phyloP scores from a whole-genome alignment of 2,113 vertebrate genomes.

The Ammodytes marinus region DNA sequence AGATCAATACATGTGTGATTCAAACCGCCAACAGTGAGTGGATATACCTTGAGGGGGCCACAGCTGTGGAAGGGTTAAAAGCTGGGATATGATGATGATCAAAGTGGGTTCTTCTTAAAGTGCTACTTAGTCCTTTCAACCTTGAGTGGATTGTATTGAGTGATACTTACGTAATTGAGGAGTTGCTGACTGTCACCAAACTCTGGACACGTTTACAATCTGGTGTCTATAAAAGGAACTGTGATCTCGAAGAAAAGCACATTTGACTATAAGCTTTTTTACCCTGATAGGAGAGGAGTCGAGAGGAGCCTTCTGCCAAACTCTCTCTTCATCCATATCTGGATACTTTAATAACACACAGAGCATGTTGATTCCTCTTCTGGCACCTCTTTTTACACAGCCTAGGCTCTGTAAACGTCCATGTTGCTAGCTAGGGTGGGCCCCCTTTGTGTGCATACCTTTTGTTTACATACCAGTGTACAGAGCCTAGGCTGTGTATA shows the following conservation, averaged over 20 bases:
- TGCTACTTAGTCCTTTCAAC: conserved; percentile 57
- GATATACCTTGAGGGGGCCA: conserved; percentile 5
- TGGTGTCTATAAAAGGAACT: conserved; percentile 2
- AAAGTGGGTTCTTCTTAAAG: conserved; percentile 53
- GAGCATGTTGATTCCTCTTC: conserved; percentile 5
- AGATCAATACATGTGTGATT: conserved; percentile 52
- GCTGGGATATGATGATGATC: conserved; percentile 50
- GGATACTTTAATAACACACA: conserved; percentile 28
- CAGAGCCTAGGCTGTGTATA: too few species aligned
- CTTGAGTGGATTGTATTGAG: conserved; percentile 62
- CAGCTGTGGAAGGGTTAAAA: conserved; percentile 48
- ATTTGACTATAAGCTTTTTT: conserved; percentile 17
- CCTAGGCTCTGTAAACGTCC: neutral
- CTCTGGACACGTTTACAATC: conserved; percentile 30
- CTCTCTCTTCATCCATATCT: conserved; percentile 13
- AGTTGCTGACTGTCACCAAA: conserved; percentile 61
- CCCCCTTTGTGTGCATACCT: too few species aligned
- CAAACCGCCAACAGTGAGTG: conserved; percentile 25
- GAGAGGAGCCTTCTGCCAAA: conserved; percentile 33
- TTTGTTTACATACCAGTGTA: too few species aligned
- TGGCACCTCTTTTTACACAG: neutral
- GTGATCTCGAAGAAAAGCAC: conserved; percentile 25
- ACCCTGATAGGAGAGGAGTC: neutral
- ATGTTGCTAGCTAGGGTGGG: too few species aligned
- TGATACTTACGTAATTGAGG: conserved; percentile 59